These are phyloP conservation scores for Beris morrisii DNA, from an alignment of 2,888 invertebrate genomes.

Conservation along the genomic window DNA sequence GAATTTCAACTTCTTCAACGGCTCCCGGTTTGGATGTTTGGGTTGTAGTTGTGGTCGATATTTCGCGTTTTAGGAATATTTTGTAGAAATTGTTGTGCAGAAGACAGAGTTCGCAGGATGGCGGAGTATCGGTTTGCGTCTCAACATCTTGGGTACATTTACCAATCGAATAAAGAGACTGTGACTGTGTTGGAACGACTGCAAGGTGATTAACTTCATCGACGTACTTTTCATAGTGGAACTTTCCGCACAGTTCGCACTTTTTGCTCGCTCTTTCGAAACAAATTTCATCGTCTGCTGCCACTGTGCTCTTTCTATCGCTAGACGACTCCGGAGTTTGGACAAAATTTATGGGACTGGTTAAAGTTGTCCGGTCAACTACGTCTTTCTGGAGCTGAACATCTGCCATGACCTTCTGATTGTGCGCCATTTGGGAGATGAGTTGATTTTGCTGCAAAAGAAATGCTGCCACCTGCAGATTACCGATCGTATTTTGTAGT, in stretches of 20 bases:
- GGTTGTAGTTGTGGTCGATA: conserved; percentile 54
- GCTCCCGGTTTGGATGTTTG: conserved; percentile 52
- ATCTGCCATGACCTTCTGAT: conserved; percentile 7
- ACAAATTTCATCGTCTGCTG: neutral
- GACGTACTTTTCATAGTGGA: neutral
- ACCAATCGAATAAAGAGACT: neutral
- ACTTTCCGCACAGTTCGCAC: conserved; percentile 16
- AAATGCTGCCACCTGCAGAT: conserved; percentile 54
- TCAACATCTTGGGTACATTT: conserved; percentile 47
- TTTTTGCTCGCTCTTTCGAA: neutral
- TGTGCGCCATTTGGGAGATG: conserved; percentile 39
- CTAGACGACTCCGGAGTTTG: conserved; percentile 12
- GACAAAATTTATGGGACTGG: conserved; percentile 5
- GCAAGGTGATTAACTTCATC: conserved; percentile 9
- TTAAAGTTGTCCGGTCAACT: conserved; percentile 17
- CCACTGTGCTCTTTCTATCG: conserved; percentile 5
- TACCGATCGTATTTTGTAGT: conserved; percentile 52
- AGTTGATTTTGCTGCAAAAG: conserved; percentile 51
- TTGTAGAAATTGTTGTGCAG: conserved; percentile 56
- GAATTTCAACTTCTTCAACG: conserved; percentile 38
- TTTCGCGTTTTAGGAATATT: conserved; percentile 52
- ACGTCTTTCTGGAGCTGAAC: conserved; percentile 7
- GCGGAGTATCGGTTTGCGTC: conserved; percentile 53
- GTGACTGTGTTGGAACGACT: neutral
- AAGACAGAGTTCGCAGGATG: conserved; percentile 53